Base-by-base conservation (phyloP, 2,797 vertebrate species). In the Lepus townsendii region DNA sequence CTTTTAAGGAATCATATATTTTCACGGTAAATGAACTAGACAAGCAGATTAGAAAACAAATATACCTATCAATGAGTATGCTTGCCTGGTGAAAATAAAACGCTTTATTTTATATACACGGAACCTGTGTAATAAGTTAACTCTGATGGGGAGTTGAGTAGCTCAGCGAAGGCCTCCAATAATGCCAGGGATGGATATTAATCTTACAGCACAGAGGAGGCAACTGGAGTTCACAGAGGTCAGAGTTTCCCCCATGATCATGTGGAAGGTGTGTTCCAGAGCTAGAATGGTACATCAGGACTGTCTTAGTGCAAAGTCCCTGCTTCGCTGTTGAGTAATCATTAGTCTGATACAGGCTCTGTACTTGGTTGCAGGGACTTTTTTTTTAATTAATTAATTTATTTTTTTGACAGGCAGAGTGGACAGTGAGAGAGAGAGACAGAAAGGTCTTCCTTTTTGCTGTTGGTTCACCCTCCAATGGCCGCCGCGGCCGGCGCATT, bases 61-160 rank as follows among this genome's bases (percentile, higher is more conserved):
- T 14, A 30, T 60, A 69, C 2, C 26, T 60, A 32, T 14, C 35
- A 62, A 26, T 12, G 38, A 62, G 26, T 83, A 76, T 84, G 10
- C 3, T 52, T 92, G 22, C 1, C 9, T 72, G 26, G 62, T 85
- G 26, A 88, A 95, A 95, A 76, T 24, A 86, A 88, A 66, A 76
- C 20, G 42, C 7, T 16, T 57, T 77, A 76, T 30, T 88, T 68
- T 69, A 69, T 94, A 65, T 66, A 50, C 24, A 50, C 12, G n/a
- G 30, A 77, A 30, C 0, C 11, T 73, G 22, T 69, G 24, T 75
- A 8, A 65, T 72, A 76, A 91, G 3, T 85, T 24, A 63, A 50
- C 19, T 93, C 54, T 60, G 3, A 65, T 52, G 27, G 54, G 27
- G 89, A 52, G 17, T 62, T 92, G 80, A 65, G 50, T 75, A 57